Conservation (phyloP, 2,113 vertebrate species). For the Istiophorus platypterus region DNA sequence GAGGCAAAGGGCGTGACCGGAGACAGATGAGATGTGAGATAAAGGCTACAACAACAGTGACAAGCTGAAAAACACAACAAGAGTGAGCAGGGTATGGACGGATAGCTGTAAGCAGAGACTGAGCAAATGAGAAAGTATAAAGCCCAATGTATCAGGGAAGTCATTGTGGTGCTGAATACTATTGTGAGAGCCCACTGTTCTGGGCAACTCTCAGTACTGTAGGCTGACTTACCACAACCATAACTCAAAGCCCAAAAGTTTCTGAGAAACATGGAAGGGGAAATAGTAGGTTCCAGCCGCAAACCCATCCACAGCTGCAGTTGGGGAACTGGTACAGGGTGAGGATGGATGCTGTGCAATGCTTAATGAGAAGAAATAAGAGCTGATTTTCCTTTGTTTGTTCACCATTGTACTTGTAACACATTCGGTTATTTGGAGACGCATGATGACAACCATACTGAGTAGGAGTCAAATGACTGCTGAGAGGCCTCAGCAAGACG, state of each 20-base stretch:
- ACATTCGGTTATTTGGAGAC: slow-evolving; percentile 3
- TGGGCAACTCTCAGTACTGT: slow-evolving; percentile 31
- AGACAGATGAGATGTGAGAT: slow-evolving; percentile 25
- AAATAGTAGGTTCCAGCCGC: slow-evolving; percentile 54
- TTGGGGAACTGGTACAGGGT: slow-evolving; percentile 40
- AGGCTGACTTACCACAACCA: slow-evolving; percentile 42
- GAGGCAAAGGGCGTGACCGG: slow-evolving; percentile 10
- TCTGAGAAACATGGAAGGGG: slow-evolving; percentile 66
- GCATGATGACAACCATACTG: background rate
- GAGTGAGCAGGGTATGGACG: background rate
- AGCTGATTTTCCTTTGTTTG: background rate
- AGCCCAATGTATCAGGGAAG: slow-evolving; percentile 26
- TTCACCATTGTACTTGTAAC: slow-evolving; percentile 2
- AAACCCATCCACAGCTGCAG: slow-evolving; percentile 46
- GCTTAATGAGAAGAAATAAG: slow-evolving; percentile 29
- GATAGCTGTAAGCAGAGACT: slow-evolving; percentile 33
- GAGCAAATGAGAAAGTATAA: slow-evolving; percentile 33
- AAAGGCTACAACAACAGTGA: slow-evolving; percentile 38
- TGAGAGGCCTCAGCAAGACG: background rate
- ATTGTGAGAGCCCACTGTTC: slow-evolving; percentile 46
- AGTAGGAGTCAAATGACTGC: background rate
- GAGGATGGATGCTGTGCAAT: background rate
- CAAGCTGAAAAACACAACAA: background rate
- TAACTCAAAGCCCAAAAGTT: slow-evolving; percentile 46
- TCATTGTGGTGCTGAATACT: slow-evolving; percentile 41